These are phyloP conservation scores for Phalacrocorax pelagicus DNA, from an alignment of 2,113 vertebrate species.

Conservation along the genomic window DNA sequence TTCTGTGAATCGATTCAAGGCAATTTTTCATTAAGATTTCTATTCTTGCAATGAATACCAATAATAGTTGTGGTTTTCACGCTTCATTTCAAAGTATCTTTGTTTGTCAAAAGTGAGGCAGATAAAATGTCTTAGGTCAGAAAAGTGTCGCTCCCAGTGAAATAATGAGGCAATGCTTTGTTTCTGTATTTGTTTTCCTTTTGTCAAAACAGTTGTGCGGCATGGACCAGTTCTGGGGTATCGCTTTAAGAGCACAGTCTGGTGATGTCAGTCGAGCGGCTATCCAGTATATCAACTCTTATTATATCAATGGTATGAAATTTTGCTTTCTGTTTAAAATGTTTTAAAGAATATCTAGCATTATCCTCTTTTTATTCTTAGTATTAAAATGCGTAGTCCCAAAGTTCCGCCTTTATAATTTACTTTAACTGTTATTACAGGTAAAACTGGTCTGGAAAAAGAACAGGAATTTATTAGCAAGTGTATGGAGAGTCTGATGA, in stretches of 20 bases:
- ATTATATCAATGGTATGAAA: constrained; percentile 94
- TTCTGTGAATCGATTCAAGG: neutral
- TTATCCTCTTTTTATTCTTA: neutral
- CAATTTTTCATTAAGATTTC: neutral
- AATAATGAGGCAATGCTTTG: neutral
- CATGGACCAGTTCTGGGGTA: constrained; percentile 99
- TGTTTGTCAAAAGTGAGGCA: neutral
- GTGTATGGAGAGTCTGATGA: constrained; percentile 99
- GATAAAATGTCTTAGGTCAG: neutral
- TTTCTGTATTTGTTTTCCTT: constrained; percentile 1
- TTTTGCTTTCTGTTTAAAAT: neutral
- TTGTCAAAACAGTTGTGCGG: constrained; percentile 85
- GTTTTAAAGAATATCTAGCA: neutral
- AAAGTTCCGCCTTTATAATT: neutral
- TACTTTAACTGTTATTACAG: constrained; percentile 67
- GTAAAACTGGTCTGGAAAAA: constrained; percentile 97
- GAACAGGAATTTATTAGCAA: constrained; percentile 99
- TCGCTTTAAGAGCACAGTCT: constrained; percentile 93
- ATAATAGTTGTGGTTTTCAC: neutral
- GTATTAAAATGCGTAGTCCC: neutral
- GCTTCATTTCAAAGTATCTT: neutral
- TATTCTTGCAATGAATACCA: neutral
- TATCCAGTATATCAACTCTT: constrained; percentile 99
- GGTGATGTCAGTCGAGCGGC: constrained; percentile 97
- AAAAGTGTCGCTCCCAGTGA: neutral